Conservation (phyloP, 2,113 vertebrate species). For the Ceuthmochares aereus region DNA sequence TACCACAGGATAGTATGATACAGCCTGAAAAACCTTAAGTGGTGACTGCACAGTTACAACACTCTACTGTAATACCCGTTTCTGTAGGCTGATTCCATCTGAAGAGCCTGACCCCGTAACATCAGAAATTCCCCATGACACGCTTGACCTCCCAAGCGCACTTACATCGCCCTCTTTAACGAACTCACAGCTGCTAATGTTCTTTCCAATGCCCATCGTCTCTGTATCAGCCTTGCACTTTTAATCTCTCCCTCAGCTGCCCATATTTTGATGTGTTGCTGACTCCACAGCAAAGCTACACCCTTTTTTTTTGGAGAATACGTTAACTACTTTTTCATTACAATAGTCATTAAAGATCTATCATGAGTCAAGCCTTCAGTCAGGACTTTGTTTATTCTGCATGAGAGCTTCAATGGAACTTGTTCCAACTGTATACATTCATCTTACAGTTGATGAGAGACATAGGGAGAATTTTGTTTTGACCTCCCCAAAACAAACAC, state of each 20-base stretch:
- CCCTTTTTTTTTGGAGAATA: background rate
- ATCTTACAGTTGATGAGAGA: conserved; percentile 62
- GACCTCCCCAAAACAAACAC: conserved; percentile 65
- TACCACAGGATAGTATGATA: background rate
- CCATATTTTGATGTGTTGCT: conserved; percentile 1
- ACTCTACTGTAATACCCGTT: background rate
- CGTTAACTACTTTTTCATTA: conserved; percentile 63
- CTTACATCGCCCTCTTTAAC: background rate
- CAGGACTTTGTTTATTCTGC: conserved; percentile 58
- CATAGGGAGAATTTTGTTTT: conserved; percentile 62
- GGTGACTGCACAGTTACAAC: background rate
- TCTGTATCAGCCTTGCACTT: background rate
- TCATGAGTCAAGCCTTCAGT: conserved; percentile 56
- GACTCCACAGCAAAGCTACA: conserved; percentile 18
- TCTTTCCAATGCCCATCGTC: background rate
- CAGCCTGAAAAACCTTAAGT: background rate
- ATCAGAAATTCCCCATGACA: background rate
- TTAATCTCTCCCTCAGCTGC: background rate
- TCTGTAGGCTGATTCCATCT: background rate
- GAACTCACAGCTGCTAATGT: background rate
- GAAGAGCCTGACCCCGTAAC: background rate
- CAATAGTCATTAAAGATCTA: conserved; percentile 71
- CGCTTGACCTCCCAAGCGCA: background rate
- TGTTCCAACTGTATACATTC: conserved; percentile 51
- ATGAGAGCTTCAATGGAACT: conserved; percentile 52